phyloP scores from a whole-genome alignment of 2,888 invertebrate species.

The Metallyticus violacea region DNA sequence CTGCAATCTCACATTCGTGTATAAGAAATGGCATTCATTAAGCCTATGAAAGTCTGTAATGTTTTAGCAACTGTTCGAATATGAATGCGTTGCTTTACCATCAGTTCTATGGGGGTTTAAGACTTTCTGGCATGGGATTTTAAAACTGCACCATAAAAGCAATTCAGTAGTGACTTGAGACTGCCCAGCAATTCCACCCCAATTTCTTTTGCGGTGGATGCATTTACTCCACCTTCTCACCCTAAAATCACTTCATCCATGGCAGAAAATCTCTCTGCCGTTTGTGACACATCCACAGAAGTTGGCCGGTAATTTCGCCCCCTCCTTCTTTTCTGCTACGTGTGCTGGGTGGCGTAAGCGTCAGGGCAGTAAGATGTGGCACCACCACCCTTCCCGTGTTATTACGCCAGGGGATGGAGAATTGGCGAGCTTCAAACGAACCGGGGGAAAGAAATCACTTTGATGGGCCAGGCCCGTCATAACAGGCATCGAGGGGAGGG shows the following conservation, averaged over 20 bases:
- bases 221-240: background rate
- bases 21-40: too few species aligned
- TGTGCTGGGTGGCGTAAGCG: background rate
- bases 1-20: too few species aligned
- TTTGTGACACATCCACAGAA: background rate
- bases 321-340: too few species aligned
- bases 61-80: too few species aligned
- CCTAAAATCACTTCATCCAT: background rate
- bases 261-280: background rate
- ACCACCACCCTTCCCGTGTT: background rate
- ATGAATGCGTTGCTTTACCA: too few species aligned
- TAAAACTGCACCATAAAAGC: background rate
- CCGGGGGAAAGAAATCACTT: constrained; percentile 28
- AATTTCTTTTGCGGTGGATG: background rate
- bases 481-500: constrained; percentile 13
- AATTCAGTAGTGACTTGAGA: background rate
- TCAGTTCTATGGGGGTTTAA: too few species aligned
- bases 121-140: too few species aligned
- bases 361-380: background rate
- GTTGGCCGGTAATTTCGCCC: background rate
- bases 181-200: background rate
- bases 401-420: background rate
- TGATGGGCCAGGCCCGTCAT: constrained; percentile 31
- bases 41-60: too few species aligned
- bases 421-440: background rate